Evolutionary conservation across 2,113 vertebrate species (phyloP).

Genomic region (Urocitellus parryii): DNA sequence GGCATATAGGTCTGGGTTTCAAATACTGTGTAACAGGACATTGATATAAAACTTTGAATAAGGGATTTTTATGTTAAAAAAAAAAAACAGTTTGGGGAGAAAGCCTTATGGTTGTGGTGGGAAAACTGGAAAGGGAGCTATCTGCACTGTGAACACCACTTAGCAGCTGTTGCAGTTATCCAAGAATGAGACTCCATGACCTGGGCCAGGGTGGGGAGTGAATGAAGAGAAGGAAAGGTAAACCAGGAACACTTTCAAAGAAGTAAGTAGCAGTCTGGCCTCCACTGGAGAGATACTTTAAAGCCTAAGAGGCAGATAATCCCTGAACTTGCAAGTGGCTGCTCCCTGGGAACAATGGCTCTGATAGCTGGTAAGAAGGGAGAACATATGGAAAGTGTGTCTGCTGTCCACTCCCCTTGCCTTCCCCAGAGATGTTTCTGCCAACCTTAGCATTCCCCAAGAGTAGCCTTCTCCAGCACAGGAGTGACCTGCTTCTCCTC

Average conservation of each 20-base stretch:
- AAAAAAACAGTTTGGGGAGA: slow-evolving; percentile 7
- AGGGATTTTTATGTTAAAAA: neutral
- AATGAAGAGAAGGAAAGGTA: neutral
- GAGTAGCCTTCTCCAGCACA: neutral
- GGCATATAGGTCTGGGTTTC: neutral
- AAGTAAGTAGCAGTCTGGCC: neutral
- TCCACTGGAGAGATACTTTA: neutral
- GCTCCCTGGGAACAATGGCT: neutral
- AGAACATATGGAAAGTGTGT: neutral
- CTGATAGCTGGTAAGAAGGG: neutral
- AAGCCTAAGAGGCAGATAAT: neutral
- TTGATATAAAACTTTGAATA: neutral
- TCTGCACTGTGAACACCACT: neutral
- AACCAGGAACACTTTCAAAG: neutral
- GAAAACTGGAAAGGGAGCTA: neutral
- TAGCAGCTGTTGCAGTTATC: neutral
- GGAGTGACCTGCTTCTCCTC: neutral
- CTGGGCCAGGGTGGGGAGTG: neutral
- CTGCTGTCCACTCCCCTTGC: too few relatives aligned
- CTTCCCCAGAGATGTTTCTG: neutral
- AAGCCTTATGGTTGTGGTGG: neutral
- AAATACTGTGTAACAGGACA: neutral
- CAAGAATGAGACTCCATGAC: neutral
- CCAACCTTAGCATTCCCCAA: neutral
- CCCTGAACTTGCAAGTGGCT: neutral